Conservation (phyloP, 1,140 invertebrate species). For the Harlomillsia oculata region DNA sequence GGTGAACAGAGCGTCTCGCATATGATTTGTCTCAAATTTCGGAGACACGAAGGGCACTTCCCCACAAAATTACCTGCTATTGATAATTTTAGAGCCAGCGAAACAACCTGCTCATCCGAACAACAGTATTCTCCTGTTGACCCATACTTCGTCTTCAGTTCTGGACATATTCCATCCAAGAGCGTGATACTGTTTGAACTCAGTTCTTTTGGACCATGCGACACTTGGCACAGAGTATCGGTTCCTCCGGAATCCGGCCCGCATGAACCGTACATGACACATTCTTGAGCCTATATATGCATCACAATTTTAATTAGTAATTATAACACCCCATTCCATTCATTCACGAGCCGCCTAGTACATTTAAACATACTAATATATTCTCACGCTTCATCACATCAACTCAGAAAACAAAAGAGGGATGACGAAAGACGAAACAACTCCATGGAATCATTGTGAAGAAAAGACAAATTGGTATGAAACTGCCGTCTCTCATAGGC, state of each 20-base stretch:
- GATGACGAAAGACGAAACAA: too few species aligned
- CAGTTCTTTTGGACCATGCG: slow-evolving; percentile 2
- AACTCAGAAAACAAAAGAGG: too few species aligned
- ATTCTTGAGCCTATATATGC: too few species aligned
- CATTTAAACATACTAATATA: too few species aligned
- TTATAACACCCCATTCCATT: too few species aligned
- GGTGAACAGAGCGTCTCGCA: slow-evolving; percentile 75
- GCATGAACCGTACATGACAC: slow-evolving; percentile 16
- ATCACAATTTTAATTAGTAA: too few species aligned
- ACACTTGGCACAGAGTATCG: slow-evolving; percentile 5
- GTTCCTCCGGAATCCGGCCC: background rate
- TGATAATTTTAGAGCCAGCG: slow-evolving; percentile 47
- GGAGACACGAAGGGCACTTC: slow-evolving; percentile 74
- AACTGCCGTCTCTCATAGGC: too few species aligned
- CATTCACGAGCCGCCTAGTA: too few species aligned
- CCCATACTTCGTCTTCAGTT: slow-evolving; percentile 10
- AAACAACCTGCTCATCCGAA: background rate
- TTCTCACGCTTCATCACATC: too few species aligned
- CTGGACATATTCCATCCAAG: slow-evolving; percentile 12
- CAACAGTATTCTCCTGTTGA: background rate
- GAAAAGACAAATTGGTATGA: too few species aligned
- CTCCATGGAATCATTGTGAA: too few species aligned
- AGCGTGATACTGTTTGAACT: background rate
- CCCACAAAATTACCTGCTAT: slow-evolving; percentile 47
- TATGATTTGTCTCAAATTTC: slow-evolving; percentile 69